These are phyloP conservation scores for Corvus cornix DNA, from an alignment of 2,113 vertebrate genomes.

Conservation along the genomic window DNA sequence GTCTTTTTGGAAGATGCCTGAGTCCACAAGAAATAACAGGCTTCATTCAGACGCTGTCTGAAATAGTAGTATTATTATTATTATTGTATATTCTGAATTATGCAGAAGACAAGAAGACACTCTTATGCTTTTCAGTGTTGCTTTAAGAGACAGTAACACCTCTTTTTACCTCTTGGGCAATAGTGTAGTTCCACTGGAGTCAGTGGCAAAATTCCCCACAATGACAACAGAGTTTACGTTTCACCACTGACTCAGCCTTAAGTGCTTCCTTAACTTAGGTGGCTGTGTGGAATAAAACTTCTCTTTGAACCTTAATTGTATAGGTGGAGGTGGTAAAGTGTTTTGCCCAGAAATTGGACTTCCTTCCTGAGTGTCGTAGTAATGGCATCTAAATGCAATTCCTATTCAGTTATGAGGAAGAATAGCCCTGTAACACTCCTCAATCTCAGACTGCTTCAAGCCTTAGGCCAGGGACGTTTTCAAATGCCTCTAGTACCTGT, in stretches of 20 bases:
- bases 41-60: not conserved
- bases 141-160: not conserved
- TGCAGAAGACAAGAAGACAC: not conserved
- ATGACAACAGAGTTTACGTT: not conserved
- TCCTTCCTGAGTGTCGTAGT: not conserved
- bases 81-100: not conserved
- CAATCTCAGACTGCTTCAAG: not conserved
- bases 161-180: not conserved
- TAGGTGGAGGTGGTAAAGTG: not conserved
- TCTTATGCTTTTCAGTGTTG: not conserved
- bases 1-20: not conserved
- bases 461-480: not conserved
- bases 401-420: not conserved
- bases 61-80: not conserved
- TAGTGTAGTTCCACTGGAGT: not conserved
- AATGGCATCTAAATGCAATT: not conserved
- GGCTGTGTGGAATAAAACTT: not conserved
- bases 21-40: not conserved
- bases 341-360: not conserved
- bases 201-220: not conserved
- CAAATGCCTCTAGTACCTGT: not conserved
- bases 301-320: not conserved
- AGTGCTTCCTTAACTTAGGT: not conserved
- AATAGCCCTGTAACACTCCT: not conserved
- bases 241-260: not conserved